Evolutionary conservation across 1,140 invertebrate genomes (phyloP), one percentile per base, ranked within the genome.

Genomic region (Rhynchophorus ferrugineus): DNA sequence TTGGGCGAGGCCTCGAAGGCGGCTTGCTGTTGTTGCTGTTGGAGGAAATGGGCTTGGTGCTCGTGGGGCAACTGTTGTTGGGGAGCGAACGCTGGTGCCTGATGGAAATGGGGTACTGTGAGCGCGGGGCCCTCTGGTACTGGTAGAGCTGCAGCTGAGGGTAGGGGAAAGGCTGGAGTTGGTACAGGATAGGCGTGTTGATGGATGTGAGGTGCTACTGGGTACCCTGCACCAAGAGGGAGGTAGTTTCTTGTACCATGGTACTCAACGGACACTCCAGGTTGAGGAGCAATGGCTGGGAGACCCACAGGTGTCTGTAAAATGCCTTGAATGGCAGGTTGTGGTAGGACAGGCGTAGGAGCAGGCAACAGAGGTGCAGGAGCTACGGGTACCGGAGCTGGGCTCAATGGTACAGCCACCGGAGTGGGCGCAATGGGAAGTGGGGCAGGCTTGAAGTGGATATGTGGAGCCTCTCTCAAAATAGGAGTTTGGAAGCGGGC

Each of bases 401-500:
- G 33, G 17, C 24, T 3, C 33, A 45, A n/a, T 19, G n/a, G 48
- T 42, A 21, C 20, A 39, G 39, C 46, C 11, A 42, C 41, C 24
- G 46, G 44, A 21, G 43, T 33, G 3, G 21, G 22, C 6, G 24
- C 7, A 16, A 8, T 2, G 41, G 38, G 8, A 6, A 19, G 17
- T 16, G 36, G 41, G 19, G 35, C 48, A 16, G 46, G 54, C 14
- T 45, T 35, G 5, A 44, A 21, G 3, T 47, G 49, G 20, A 48
- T 42, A 22, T 33, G 54, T 2, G 52, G 51, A 14, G 53, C 45
- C 34, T 60, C 37, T 21, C 50, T 56, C 1, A 61, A 41, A 35
- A 61, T 35, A 3, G 57, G 57, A 18, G 54, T 35, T 7, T 43
- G 57, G 41, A 63, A 63, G 2, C 34, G 44, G 6, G 57, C 52